phyloP scores from a whole-genome alignment of 2,797 vertebrate genomes.

The Acanthurus leucopareius region DNA sequence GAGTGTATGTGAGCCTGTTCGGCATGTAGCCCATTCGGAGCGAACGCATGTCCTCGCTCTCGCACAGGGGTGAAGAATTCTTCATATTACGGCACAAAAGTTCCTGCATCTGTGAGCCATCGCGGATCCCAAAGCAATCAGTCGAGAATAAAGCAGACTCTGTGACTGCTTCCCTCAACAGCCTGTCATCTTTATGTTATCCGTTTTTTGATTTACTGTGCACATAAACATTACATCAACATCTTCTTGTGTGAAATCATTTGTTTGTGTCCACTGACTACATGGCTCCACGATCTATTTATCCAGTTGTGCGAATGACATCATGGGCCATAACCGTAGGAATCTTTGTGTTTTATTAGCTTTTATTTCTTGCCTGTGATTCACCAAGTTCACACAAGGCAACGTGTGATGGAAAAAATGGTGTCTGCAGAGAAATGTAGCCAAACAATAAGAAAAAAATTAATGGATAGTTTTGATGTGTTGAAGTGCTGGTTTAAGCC shows the following conservation, averaged over 20 bases:
- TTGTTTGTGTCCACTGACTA: slow-evolving; percentile 45
- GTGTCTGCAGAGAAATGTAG: background rate
- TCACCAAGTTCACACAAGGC: slow-evolving; percentile 24
- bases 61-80: slow-evolving; percentile 47
- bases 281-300: slow-evolving; percentile 32
- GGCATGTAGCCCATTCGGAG: slow-evolving; percentile 25
- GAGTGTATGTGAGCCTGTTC: slow-evolving; percentile 5
- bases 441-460: slow-evolving; percentile 33
- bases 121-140: slow-evolving; percentile 43
- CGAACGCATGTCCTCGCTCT: slow-evolving; percentile 25
- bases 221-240: slow-evolving; percentile 43
- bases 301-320: slow-evolving; percentile 15
- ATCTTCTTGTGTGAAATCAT: slow-evolving; percentile 36
- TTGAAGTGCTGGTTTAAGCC: slow-evolving; percentile 37
- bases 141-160: slow-evolving; percentile 58
- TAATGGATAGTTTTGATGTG: slow-evolving; percentile 24
- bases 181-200: slow-evolving; percentile 68
- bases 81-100: slow-evolving; percentile 57
- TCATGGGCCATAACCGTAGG: background rate
- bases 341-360: slow-evolving; percentile 2
- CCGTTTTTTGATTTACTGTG: slow-evolving; percentile 52
- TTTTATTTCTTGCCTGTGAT: slow-evolving; percentile 1
- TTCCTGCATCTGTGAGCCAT: slow-evolving; percentile 53
- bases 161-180: slow-evolving; percentile 46
- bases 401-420: background rate